Conservation (phyloP, 2,888 invertebrate species). For the Xanthia icteritia region DNA sequence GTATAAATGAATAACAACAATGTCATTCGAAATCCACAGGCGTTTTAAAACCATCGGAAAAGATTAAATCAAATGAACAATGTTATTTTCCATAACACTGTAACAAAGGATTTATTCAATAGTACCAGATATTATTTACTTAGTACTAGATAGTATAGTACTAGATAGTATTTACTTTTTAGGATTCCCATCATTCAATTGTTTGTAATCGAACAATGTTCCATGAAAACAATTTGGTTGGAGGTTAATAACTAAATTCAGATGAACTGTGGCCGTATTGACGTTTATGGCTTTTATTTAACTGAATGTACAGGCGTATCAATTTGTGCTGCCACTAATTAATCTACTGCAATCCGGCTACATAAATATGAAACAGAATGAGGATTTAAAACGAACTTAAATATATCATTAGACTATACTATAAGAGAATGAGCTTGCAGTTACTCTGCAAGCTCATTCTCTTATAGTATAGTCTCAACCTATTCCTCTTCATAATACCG, state of each 20-base stretch:
- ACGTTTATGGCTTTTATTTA: background rate
- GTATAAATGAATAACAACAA: background rate
- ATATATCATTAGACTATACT: background rate
- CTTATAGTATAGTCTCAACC: background rate
- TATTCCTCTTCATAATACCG: slow-evolving; percentile 13
- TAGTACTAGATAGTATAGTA: no score
- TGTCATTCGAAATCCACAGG: background rate
- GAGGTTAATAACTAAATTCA: background rate
- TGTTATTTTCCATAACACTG: background rate
- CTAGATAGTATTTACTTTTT: background rate
- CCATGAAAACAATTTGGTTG: slow-evolving; percentile 6
- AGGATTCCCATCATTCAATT: slow-evolving; percentile 6
- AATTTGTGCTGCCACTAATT: background rate
- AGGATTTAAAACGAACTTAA: background rate
- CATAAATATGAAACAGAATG: background rate
- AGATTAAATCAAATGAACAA: background rate
- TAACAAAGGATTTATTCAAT: slow-evolving; percentile 1
- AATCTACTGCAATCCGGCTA: background rate
- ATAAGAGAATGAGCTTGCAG: no score
- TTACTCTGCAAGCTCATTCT: background rate
- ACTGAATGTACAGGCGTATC: background rate
- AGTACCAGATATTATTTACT: background rate
- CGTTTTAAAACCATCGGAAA: background rate
- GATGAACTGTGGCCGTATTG: background rate
- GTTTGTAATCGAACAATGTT: background rate